Base-by-base conservation (phyloP, 2,797 vertebrate genomes). In the Martes flavigula region DNA sequence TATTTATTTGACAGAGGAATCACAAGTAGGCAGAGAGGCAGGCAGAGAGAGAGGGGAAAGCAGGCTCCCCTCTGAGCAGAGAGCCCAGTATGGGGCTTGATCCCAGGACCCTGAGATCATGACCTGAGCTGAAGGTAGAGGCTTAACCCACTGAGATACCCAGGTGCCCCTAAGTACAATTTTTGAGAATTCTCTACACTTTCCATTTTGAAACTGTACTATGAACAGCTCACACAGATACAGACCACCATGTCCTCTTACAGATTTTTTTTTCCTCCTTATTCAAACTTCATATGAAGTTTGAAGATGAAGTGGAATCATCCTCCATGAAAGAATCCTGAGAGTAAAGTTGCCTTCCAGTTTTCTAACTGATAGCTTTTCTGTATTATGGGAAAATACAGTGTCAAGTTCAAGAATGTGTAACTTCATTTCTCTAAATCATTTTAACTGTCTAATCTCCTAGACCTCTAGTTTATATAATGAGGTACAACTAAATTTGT, bases 361-460 rank as follows among this genome's bases (percentile, higher is more conserved):
- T 40, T 40, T 40, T 40, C 70, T 88, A 85, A 48, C 58, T 20
- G 64, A 58, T 88, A 70, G 62, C 25, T 12, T 91, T 85, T 90
- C 56, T 64, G 8, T n/a, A 32, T 91, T 68, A 35, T 84, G n/a
- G 17, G 17, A 48, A 68, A 94, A 46, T n/a, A 46, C 14, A 90
- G 72, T 35, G n/a, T 81, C 18, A 43, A 40, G 13, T 92, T 60
- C 14, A 91, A 40, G 17, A 12, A 4, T 78, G 18, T 78, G n/a
- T 90, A 90, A 60, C 46, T 87, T 88, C 40, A 6, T 70, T 23
- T 92, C 51, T 60, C 4, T 54, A 68, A 91, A 62, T 92, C 27
- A 91, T 62, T 90, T 94, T 62, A 73, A 75, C 32, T 91, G 68
- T 94, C 51, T 70, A 43, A 64, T 93, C n/a, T 68, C 14, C 64